Conservation (phyloP, 2,113 vertebrate genomes). For the Lepus europaeus region DNA sequence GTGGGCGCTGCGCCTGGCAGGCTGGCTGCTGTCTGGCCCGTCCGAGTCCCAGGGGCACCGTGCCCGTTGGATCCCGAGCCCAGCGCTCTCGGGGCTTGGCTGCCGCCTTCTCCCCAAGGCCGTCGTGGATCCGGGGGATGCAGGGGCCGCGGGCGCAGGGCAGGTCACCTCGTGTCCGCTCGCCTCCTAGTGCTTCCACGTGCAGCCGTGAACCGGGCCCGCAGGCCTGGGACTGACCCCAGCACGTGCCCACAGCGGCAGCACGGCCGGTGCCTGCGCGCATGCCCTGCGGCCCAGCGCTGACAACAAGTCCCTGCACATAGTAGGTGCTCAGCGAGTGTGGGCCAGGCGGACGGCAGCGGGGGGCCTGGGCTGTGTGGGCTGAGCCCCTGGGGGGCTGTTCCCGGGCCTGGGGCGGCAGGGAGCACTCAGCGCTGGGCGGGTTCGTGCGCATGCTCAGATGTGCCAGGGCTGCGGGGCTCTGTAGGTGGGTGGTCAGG, state of each 20-base stretch:
- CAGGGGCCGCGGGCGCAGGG: background rate
- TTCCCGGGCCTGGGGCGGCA: background rate
- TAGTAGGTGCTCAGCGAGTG: background rate
- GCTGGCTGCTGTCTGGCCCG: constrained; percentile 54
- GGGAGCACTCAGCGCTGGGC: rapidly evolving
- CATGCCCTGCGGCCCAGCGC: background rate
- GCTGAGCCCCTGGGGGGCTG: background rate
- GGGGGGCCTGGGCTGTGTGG: background rate
- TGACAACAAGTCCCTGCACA: background rate
- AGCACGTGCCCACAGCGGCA: too few species aligned
- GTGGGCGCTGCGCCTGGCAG: constrained; percentile 27
- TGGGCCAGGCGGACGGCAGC: too few species aligned
- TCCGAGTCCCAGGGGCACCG: constrained; percentile 48
- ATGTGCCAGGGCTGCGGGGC: background rate
- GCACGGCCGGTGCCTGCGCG: too few species aligned
- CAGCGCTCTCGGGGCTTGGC: constrained; percentile 29
- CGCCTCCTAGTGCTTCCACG: background rate
- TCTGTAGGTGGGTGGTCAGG: background rate
- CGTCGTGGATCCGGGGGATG: background rate
- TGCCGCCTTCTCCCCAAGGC: background rate
- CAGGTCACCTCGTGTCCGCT: background rate
- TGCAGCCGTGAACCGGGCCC: background rate
- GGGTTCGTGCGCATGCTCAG: background rate
- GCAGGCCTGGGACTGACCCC: too few species aligned
- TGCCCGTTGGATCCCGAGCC: constrained; percentile 32